Conservation (phyloP, 2,888 invertebrate genomes). For the Cancer borealis region DNA sequence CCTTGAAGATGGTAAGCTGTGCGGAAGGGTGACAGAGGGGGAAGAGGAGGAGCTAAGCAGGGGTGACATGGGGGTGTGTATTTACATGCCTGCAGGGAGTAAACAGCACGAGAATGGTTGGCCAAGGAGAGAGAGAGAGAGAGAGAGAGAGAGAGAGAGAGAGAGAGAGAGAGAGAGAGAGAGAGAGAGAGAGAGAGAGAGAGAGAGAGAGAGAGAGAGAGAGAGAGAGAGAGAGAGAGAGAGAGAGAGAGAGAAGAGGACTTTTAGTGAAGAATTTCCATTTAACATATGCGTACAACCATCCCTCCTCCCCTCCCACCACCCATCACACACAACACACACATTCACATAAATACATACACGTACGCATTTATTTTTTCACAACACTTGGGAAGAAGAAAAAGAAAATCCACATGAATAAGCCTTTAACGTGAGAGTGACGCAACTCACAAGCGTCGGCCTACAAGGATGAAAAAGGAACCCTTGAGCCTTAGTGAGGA, state of each 20-base stretch:
- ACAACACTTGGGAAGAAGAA: not conserved
- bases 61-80: not conserved
- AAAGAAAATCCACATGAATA: not conserved
- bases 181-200: not conserved
- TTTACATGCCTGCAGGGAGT: conserved; percentile 20
- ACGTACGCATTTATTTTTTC: not conserved
- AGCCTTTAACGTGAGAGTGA: conserved; percentile 9
- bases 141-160: conserved; percentile 20
- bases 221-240: not conserved
- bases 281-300: too few species aligned
- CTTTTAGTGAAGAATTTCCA: not conserved
- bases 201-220: not conserved
- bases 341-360: too few species aligned
- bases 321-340: too few species aligned
- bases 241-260: not conserved
- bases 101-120: not conserved
- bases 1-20: too few species aligned
- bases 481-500: not conserved
- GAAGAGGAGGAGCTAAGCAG: too few species aligned
- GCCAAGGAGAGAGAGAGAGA: conserved; percentile 4
- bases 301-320: too few species aligned
- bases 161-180: conserved; percentile 20
- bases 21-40: too few species aligned
- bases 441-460: not conserved
- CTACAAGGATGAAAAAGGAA: not conserved